Conservation (phyloP, 2,113 vertebrate species). For the Eudyptes chrysolophus region DNA sequence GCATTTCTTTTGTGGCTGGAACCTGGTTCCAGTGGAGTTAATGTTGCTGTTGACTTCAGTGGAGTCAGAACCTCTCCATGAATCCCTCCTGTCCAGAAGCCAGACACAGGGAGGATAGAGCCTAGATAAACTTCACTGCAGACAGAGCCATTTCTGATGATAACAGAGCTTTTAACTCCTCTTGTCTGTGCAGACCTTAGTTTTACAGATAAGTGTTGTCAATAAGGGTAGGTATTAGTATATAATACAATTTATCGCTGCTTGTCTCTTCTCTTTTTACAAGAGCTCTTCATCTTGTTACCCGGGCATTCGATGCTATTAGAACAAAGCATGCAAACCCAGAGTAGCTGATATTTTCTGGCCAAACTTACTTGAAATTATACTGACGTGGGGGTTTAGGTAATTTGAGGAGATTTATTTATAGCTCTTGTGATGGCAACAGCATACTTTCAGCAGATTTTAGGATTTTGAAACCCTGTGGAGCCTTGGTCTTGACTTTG, state of each 20-base stretch:
- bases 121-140: not conserved
- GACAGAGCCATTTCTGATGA: not conserved
- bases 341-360: not conserved
- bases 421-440: not conserved
- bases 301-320: not conserved
- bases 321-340: not conserved
- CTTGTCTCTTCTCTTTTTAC: not conserved
- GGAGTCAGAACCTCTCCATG: not conserved
- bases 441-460: not conserved
- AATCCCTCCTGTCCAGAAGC: not conserved
- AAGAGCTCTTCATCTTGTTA: conserved; percentile 52
- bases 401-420: not conserved
- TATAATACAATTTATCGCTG: conserved; percentile 4
- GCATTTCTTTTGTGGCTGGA: not conserved
- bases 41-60: not conserved
- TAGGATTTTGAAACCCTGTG: not conserved
- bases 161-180: conserved; percentile 41
- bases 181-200: not conserved
- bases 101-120: not conserved
- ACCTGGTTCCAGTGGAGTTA: not conserved
- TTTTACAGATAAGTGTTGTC: conserved; percentile 14
- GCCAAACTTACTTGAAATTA: not conserved
- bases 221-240: not conserved
- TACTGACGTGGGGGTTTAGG: not conserved
- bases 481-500: not conserved